A percentile compares a stretch with the other conserved stretches of the same genome.
phyloP scores from a whole-genome alignment of 2,113 vertebrate species.

The Mionectes macconnelli region DNA sequence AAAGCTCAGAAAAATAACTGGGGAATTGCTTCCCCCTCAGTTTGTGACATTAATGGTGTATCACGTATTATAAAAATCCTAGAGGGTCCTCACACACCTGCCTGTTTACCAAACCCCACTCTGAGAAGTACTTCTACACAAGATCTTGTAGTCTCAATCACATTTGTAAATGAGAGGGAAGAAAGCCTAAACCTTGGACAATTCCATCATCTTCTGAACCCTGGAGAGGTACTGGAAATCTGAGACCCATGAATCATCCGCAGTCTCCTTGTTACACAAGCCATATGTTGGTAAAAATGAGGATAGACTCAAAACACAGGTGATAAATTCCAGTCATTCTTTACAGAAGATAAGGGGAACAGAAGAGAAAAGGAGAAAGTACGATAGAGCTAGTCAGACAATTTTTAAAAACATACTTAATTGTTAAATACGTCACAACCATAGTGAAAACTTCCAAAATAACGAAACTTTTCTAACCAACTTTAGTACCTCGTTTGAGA shows the following conservation, averaged over 20 bases:
- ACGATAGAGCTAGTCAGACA: neutral
- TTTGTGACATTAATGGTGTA: neutral
- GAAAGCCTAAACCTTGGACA: neutral
- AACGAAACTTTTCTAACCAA: neutral
- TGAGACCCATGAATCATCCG: neutral
- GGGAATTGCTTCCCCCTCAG: neutral
- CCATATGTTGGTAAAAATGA: neutral
- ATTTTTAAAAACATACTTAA: neutral
- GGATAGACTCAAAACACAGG: neutral
- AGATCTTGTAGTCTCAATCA: neutral
- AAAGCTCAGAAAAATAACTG: neutral
- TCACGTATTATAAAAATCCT: neutral
- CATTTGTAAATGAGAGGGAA: neutral
- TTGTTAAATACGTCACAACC: neutral
- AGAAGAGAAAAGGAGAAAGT: neutral
- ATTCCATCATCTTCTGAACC: neutral
- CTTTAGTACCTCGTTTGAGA: neutral
- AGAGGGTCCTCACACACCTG: neutral
- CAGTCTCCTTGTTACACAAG: neutral
- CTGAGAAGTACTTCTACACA: neutral
- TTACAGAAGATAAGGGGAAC: neutral
- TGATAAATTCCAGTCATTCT: constrained; percentile 18
- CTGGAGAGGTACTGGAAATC: neutral
- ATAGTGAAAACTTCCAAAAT: neutral
- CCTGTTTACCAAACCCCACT: neutral